Conservation (phyloP, 2,888 invertebrate genomes). For the Pardosa pseudoannulata region DNA sequence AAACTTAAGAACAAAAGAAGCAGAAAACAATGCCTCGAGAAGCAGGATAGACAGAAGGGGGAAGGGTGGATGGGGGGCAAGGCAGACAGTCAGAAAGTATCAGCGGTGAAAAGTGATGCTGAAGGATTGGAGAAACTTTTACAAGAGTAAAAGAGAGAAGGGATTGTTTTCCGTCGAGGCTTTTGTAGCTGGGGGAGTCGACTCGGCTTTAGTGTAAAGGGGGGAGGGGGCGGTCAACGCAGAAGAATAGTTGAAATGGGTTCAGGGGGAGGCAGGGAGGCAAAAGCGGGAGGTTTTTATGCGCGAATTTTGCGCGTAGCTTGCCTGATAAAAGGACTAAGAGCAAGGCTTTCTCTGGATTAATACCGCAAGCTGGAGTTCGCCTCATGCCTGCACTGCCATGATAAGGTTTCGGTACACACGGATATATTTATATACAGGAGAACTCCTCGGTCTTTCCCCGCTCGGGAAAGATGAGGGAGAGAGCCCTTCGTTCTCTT, state of each 20-base stretch:
- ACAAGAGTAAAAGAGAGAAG: conserved; percentile 43
- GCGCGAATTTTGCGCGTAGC: conserved; percentile 68
- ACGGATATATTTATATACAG: conserved; percentile 50
- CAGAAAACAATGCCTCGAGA: conserved; percentile 54
- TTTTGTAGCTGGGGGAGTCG: conserved; percentile 26
- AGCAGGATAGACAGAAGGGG: conserved; percentile 30
- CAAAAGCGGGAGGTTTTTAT: conserved; percentile 61
- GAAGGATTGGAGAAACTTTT: conserved; percentile 50
- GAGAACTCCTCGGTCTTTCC: conserved; percentile 30
- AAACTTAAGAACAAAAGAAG: conserved; percentile 65
- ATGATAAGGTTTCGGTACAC: conserved; percentile 71
- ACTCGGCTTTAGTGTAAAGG: neutral
- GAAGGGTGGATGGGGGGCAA: neutral
- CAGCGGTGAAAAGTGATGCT: conserved; percentile 62
- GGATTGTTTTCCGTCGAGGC: conserved; percentile 47
- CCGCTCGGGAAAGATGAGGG: neutral
- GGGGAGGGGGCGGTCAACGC: conserved; percentile 28
- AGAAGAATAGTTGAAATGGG: conserved; percentile 45
- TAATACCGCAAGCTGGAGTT: conserved; percentile 60
- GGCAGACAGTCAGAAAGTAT: conserved; percentile 48
- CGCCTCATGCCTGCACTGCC: conserved; percentile 49
- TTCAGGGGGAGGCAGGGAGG: neutral
- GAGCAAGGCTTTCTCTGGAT: conserved; percentile 63
- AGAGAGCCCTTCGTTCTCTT: conserved; percentile 1
- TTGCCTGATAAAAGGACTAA: conserved; percentile 64